Base-by-base conservation (phyloP, 2,113 vertebrate genomes). In the Colistium nudipinnis region DNA sequence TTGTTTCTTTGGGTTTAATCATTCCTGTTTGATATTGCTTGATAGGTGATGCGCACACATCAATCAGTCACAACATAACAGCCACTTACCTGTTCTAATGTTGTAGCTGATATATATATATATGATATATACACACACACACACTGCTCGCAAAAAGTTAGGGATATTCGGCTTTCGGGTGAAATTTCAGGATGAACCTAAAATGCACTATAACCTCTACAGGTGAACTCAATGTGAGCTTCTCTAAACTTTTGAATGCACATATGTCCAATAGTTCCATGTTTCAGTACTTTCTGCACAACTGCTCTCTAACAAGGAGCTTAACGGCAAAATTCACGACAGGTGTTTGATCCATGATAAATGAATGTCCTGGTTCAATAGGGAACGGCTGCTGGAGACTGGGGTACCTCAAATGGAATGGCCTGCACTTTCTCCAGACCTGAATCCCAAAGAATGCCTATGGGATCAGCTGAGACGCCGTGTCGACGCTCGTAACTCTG, bases 1-100 rank as follows among this genome's bases (percentile, higher is more conserved):
- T 70, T 49, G 54, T 65, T 28, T 64, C 49, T 43, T 44, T 19
- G 11, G 20, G 43, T 63, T 69, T 77, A 44, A 70, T 74, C 13
- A 63, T 70, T 55, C 74, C 12, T 7, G 59, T 8, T 56, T 76
- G 13, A 22, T 22, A 5, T 66, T 51, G 30, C 59, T 38, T 47
- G 51, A 49, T 53, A 30, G 49, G n/a, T 39, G 61, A 64, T 20
- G 6, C 16, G 43, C 22, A 24, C 31, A 39, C 16, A 30, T n/a
- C n/a, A 14, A 38, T 56, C 53, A 36, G n/a, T 38, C 19, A 22
- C 19, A 22, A 3, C 53, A 56, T 56, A 24, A 24, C 3, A 25
- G 38, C 12, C 20, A 20, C 7, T 19, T n/a, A 33, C 14, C 16
- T 33, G 30, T 31, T 6, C 17, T n/a, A 33, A 52, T 30, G 48